Base-by-base conservation (phyloP, 2,888 invertebrate genomes). In the Steinernema hermaphroditum region DNA sequence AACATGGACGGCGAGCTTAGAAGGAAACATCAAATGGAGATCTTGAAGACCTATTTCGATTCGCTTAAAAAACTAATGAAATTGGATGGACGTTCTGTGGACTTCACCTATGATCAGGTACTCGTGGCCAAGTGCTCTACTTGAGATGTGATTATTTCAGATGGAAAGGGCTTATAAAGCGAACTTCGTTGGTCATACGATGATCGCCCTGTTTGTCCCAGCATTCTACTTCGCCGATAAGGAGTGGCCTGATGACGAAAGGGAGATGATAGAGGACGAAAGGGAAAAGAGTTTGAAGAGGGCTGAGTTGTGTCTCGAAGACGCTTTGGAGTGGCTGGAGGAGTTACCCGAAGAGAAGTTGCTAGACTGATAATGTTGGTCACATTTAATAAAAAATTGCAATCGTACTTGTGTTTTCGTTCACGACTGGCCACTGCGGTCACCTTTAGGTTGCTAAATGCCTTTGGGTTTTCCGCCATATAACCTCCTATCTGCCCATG, bases 81-180 rank as follows among this genome's bases (percentile, higher is more conserved):
- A n/a, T 6, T 4, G n/a, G 9, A 16, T 46, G 46, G 46, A 16
- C 6, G 16, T 4, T 4, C 9, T 16, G 46, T 46, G 2, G 46
- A 46, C 22, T 46, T 46, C 46, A 46, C 46, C 4, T 46, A 46
- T 19, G 46, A 46, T 46, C 46, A 46, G n/a, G 46, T 46, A n/a
- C n/a, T 2, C n/a, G 22, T 16, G n/a, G 46, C 14, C 43, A 46
- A 19, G 46, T 19, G 46, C 46, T 19, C 22, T 46, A 46, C 46
- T n/a, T 37, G 37, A 12, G 37, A 37, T 37, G 37, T 37, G 37
- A 4, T 6, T 46, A 46, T 46, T 46, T 9, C 4, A 46, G 46
- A 46, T 46, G 46, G n/a, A 46, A 16, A 4, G 16, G n/a, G 46
- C 46, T 46, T 46, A 46, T 19, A 4, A 16, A 19, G 46, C 16